These are phyloP conservation scores for Bujurquina vittata DNA, from an alignment of 2,113 vertebrate genomes.

Conservation along the genomic window DNA sequence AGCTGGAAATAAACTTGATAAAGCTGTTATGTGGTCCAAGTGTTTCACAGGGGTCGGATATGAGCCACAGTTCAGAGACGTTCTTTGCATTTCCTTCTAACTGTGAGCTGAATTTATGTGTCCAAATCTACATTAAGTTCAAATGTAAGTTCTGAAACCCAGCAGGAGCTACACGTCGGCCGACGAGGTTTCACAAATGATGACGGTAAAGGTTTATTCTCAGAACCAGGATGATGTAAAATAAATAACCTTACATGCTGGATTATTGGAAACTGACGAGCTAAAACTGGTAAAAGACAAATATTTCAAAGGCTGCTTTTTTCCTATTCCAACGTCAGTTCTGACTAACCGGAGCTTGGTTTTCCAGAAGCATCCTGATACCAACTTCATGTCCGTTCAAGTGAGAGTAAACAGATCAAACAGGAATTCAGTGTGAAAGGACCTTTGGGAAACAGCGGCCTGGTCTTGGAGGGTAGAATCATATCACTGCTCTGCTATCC, in stretches of 20 bases:
- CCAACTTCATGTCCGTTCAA: slow-evolving; percentile 13
- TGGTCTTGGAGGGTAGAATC: neutral
- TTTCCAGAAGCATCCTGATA: slow-evolving; percentile 13
- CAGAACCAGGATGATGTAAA: neutral
- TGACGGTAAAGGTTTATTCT: slow-evolving; percentile 17
- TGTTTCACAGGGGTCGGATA: neutral
- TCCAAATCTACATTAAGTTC: neutral
- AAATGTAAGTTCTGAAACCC: neutral
- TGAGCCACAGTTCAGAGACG: too few relatives aligned
- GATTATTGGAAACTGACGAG: neutral
- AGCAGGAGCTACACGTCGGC: neutral
- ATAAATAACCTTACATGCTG: slow-evolving; percentile 56
- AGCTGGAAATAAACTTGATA: neutral
- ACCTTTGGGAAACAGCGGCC: slow-evolving; percentile 25
- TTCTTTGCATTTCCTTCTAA: neutral
- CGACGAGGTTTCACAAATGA: neutral
- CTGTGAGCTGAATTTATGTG: neutral
- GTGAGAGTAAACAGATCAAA: neutral
- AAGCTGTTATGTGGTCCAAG: neutral
- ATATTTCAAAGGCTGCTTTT: neutral
- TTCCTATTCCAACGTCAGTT: neutral
- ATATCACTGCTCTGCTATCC: neutral
- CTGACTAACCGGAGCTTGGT: neutral
- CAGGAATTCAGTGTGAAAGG: neutral
- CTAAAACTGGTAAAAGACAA: slow-evolving; percentile 11